Percentiles rank a stretch among this genome's conserved stretches.
Conservation (phyloP, 1,140 invertebrate genomes). For the Aphaenogaster floridana region DNA sequence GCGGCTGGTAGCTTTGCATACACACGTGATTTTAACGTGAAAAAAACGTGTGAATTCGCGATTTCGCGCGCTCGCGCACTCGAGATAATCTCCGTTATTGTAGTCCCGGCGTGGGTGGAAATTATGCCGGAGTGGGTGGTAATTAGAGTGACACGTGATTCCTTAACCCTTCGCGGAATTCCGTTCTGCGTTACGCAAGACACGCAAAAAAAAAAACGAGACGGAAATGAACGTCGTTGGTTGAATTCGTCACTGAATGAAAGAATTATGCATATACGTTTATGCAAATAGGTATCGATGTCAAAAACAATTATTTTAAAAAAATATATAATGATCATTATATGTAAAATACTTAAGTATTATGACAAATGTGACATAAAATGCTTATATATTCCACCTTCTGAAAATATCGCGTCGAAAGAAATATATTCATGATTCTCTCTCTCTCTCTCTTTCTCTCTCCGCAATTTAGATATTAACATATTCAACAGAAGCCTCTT, state of each 20-base stretch:
- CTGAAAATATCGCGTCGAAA: not conserved
- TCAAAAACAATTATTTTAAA: not conserved
- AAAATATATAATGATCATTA: not conserved
- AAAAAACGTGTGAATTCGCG: not conserved
- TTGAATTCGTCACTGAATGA: not conserved
- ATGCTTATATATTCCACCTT: not conserved
- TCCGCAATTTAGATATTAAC: slow-evolving; percentile 23
- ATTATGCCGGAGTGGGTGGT: slow-evolving; percentile 1
- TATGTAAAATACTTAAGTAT: not conserved
- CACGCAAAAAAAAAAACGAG: not conserved
- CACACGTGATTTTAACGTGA: not conserved
- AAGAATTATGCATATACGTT: not conserved
- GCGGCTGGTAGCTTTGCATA: not conserved
- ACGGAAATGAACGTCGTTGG: not conserved
- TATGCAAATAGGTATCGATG: not conserved
- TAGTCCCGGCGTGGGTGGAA: not conserved
- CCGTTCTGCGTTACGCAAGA: slow-evolving; percentile 17
- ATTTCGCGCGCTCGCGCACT: not conserved
- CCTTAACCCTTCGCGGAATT: slow-evolving; percentile 33
- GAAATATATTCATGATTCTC: not conserved
- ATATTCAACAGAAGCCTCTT: slow-evolving; percentile 7
- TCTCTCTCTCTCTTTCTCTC: not conserved
- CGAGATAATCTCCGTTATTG: slow-evolving; percentile 28
- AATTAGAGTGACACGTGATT: slow-evolving; percentile 46
- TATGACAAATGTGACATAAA: not conserved